phyloP scores from a whole-genome alignment of 2,113 vertebrate species.

The Hyperopisus bebe region DNA sequence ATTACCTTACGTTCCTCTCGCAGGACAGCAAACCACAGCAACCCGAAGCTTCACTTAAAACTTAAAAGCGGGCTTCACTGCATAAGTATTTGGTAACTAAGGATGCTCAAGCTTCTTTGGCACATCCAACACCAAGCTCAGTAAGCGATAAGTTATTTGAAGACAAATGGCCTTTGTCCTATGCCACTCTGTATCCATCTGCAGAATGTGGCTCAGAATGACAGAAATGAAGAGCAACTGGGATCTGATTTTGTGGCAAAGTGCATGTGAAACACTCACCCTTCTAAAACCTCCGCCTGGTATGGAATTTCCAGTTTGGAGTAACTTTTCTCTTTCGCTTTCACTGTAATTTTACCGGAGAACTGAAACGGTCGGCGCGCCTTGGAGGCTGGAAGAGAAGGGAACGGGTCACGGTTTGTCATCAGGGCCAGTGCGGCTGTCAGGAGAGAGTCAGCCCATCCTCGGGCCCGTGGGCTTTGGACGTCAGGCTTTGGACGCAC shows the following conservation, averaged over 20 bases:
- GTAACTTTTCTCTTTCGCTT: slow-evolving; percentile 97
- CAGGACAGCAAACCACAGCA: neutral
- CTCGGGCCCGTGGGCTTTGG: too few relatives aligned
- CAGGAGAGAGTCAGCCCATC: neutral
- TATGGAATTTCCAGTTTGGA: slow-evolving; percentile 99
- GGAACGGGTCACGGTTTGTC: neutral
- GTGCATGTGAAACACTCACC: slow-evolving; percentile 64
- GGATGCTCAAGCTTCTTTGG: neutral
- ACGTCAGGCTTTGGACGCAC: neutral
- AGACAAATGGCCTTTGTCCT: neutral
- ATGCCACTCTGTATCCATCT: neutral
- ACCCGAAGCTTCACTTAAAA: neutral
- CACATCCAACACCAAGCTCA: neutral
- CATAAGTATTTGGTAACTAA: neutral
- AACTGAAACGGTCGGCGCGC: slow-evolving; percentile 83
- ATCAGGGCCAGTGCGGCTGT: neutral
- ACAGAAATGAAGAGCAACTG: neutral
- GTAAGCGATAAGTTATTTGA: neutral
- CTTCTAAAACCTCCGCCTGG: slow-evolving; percentile 95
- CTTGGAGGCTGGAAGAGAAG: slow-evolving; percentile 75
- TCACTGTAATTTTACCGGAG: slow-evolving; percentile 96
- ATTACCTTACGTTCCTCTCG: neutral
- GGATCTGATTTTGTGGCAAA: neutral
- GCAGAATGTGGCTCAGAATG: neutral
- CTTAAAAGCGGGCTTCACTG: neutral